A percentile compares a stretch with the other conserved stretches of the same genome.
These are phyloP conservation scores for Upupa epops DNA, from an alignment of 2,113 vertebrate species.

Conservation along the genomic window DNA sequence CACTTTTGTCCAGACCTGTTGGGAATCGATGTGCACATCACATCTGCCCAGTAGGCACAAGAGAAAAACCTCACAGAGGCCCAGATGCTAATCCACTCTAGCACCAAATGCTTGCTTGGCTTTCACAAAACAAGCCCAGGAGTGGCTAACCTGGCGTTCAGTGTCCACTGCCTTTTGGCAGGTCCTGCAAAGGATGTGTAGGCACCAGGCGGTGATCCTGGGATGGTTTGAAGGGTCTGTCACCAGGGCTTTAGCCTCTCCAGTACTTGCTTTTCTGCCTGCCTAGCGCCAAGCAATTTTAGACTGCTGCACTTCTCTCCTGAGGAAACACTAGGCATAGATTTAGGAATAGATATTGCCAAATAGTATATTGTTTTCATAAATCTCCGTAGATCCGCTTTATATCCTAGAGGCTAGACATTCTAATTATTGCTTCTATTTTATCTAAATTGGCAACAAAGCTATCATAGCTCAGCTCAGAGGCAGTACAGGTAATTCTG, in stretches of 20 bases:
- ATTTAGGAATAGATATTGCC: slow-evolving; percentile 68
- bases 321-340: slow-evolving; percentile 49
- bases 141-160: rapidly evolving
- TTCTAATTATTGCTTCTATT: slow-evolving; percentile 70
- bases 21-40: rapidly evolving
- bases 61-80: background rate
- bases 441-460: slow-evolving; percentile 71
- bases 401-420: slow-evolving; percentile 64
- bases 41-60: rapidly evolving
- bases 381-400: slow-evolving; percentile 56
- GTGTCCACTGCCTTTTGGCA: background rate
- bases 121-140: background rate
- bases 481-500: slow-evolving; percentile 60
- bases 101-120: rapidly evolving
- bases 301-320: slow-evolving; percentile 41
- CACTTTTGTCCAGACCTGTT: background rate
- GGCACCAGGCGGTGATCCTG: rapidly evolving
- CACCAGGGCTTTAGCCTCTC: background rate
- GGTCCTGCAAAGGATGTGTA: background rate
- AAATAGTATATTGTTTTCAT: slow-evolving; percentile 69
- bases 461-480: slow-evolving; percentile 51
- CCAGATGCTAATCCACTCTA: rapidly evolving
- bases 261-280: background rate
- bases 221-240: background rate
- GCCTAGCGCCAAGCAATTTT: slow-evolving; percentile 6